Conservation (phyloP, 2,888 invertebrate species). For the Colletes collaris region DNA sequence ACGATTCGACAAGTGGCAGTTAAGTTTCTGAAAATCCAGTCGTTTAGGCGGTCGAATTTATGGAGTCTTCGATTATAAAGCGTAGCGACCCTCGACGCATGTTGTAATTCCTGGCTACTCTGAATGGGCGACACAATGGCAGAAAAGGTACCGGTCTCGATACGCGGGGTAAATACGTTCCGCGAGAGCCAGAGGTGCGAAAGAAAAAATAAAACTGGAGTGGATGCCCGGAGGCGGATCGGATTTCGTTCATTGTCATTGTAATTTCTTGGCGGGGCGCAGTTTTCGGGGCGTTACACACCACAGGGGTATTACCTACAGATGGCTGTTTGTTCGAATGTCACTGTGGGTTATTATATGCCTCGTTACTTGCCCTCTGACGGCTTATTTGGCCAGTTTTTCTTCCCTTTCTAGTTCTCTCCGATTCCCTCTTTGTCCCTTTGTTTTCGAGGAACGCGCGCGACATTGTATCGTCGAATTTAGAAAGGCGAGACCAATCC, state of each 20-base stretch:
- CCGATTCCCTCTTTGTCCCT: conserved; percentile 33
- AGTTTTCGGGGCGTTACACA: conserved; percentile 82
- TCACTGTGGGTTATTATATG: conserved; percentile 82
- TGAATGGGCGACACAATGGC: conserved; percentile 64
- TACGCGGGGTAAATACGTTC: conserved; percentile 47
- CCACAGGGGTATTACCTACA: conserved; percentile 82
- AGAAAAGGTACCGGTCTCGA: conserved; percentile 73
- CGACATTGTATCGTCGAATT: conserved; percentile 39
- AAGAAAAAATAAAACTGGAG: conserved; percentile 63
- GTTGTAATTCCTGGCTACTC: conserved; percentile 45
- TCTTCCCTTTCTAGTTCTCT: conserved; percentile 36
- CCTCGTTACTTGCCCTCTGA: conserved; percentile 79
- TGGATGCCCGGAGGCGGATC: conserved; percentile 81
- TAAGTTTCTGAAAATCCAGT: not conserved
- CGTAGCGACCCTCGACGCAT: conserved; percentile 40
- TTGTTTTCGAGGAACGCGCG: conserved; percentile 36
- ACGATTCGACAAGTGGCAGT: not conserved
- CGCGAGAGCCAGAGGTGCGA: conserved; percentile 53
- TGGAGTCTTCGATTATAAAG: conserved; percentile 17
- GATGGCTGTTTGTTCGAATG: conserved; percentile 82
- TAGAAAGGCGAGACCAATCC: conserved; percentile 25
- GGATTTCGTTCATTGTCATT: conserved; percentile 83
- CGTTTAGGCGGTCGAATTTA: conserved; percentile 24
- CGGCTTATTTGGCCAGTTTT: conserved; percentile 68
- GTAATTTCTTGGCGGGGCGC: conserved; percentile 81